Conservation (phyloP, 2,797 vertebrate genomes). For the Alectoris magna region DNA sequence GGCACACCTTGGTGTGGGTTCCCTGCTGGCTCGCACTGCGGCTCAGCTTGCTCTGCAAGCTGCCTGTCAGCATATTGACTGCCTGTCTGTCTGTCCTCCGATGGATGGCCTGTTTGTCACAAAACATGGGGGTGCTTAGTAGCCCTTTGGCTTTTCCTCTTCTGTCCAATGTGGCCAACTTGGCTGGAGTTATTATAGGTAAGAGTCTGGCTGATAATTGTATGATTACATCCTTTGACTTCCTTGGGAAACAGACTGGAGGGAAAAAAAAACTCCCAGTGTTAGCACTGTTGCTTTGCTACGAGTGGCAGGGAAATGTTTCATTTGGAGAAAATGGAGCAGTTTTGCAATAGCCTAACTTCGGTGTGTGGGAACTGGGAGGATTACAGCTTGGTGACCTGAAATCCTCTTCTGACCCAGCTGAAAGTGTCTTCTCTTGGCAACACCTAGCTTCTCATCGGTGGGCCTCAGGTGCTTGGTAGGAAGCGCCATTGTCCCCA, state of each 20-base stretch:
- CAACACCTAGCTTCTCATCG: neutral
- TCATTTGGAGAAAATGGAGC: neutral
- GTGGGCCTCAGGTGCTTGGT: neutral
- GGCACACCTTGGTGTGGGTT: slow-evolving; percentile 25
- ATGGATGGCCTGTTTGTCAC: slow-evolving; percentile 16
- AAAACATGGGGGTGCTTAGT: neutral
- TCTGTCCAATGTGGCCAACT: slow-evolving; percentile 9
- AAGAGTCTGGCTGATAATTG: neutral
- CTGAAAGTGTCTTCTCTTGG: neutral
- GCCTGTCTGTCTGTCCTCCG: slow-evolving; percentile 4
- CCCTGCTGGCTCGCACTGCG: slow-evolving; percentile 27
- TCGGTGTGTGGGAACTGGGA: neutral
- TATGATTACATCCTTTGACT: slow-evolving; percentile 7
- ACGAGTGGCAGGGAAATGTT: neutral
- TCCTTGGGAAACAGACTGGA: neutral
- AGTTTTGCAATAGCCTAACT: slow-evolving; percentile 4
- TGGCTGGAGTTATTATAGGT: slow-evolving; percentile 22
- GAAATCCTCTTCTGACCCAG: neutral
- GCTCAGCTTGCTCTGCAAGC: slow-evolving; percentile 23
- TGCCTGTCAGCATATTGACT: slow-evolving; percentile 21
- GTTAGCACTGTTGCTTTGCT: neutral
- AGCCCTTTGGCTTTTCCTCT: slow-evolving; percentile 48
- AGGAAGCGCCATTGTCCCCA: neutral
- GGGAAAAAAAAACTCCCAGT: accelerated
- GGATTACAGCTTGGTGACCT: neutral